Base-by-base conservation (phyloP, 1,140 invertebrate genomes). In the Lineus longissimus region DNA sequence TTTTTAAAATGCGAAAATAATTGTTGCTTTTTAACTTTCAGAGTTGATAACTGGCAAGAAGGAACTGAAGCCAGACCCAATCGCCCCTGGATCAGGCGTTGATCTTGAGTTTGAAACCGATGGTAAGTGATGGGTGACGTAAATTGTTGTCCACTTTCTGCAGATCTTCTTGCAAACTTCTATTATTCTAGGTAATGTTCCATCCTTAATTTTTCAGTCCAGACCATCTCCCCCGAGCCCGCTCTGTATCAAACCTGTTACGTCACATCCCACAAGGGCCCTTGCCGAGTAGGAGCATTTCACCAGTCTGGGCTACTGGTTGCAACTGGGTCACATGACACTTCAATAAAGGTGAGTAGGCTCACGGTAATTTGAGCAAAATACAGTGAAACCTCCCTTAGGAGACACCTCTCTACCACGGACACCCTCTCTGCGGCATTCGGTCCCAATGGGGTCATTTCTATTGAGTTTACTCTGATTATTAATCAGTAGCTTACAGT, bases 241-340 rank as follows among this genome's bases (percentile, higher is more conserved):
- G 93, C 94, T 0, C 87, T 92, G 15, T 99, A 98, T 80, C 96
- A 99, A 84, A 99, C 97, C 0, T 95, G 95, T 1, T 99, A 99
- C 81, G 94, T 99, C 0, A 99, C 97, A 4, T 95, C 95, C 2
- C 97, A 99, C 78, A 99, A 99, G 84, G 95, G 91, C 63, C 90
- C 94, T 63, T 98, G 96, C 74, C 84, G 95, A 61, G 90, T 94
- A 0, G 95, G 94, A 17, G 94, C 93, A 29, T 99, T 99, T 77
- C 97, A 93, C 68, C 83, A 86, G 9, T 95, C 97, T 83, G 84
- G 95, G 0, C 91, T 95, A 70, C 82, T 99, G 0, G 92, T 98
- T n/a, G 96, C 96, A 0, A 99, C 96, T 1, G 97, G 97, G 23
- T 97, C 94, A 68, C 93, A 93, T 1, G 97, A 99, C 84, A 93